Evolutionary conservation across 2,797 vertebrate species (phyloP).

Genomic region (Oceanodroma leucorhoa): DNA sequence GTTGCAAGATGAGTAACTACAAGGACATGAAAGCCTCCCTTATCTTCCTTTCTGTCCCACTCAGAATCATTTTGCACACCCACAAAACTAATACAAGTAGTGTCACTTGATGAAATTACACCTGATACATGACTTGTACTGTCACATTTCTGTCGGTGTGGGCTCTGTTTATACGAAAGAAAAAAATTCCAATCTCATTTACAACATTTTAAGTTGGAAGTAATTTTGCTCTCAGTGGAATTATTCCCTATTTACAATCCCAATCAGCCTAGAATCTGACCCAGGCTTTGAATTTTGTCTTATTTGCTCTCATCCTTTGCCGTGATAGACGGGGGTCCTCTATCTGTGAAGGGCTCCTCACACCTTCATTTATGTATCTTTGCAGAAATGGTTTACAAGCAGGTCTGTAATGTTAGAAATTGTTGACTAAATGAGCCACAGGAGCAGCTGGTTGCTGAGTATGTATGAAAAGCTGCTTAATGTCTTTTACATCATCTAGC

Average conservation of each 20-base stretch:
- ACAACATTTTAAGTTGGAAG: neutral
- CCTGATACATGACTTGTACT: constrained; percentile 9
- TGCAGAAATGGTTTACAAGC: neutral
- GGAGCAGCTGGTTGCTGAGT: neutral
- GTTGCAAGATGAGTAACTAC: constrained; percentile 44
- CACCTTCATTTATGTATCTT: neutral
- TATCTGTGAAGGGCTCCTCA: neutral
- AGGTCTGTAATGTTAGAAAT: neutral
- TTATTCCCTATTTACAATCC: neutral
- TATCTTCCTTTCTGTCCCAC: constrained; percentile 30
- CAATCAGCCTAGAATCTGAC: neutral
- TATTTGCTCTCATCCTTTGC: neutral
- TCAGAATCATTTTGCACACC: constrained; percentile 53
- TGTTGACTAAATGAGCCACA: neutral
- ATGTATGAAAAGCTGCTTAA: neutral
- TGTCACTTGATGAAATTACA: constrained; percentile 42
- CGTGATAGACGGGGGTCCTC: neutral
- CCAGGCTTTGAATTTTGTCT: neutral
- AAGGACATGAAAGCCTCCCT: constrained; percentile 41
- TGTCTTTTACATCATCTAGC: neutral
- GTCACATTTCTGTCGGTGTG: neutral
- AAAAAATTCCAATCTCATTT: neutral
- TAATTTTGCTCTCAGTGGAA: neutral
- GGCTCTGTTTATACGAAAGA: constrained; percentile 12
- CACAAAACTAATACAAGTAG: constrained; percentile 43